Base-by-base conservation (phyloP, 2,888 invertebrate species). In the Notodonta ziczac region DNA sequence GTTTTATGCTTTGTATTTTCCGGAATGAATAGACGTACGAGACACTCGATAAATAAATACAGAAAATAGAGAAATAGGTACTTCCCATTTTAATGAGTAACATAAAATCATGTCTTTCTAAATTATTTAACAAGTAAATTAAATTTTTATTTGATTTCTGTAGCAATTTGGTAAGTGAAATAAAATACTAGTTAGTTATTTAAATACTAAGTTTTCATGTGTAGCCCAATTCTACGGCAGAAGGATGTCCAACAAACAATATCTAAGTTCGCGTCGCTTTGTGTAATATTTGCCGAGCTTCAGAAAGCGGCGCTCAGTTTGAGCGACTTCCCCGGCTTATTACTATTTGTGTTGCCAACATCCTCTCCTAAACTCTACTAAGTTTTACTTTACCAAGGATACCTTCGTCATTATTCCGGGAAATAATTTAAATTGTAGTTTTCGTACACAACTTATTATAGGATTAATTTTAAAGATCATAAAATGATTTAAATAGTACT, bases 331-430 rank as follows among this genome's bases (percentile, higher is more conserved):
- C 78, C 82, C 69, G 83, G 87, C 89, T 90, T 89, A 91, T 90
- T 90, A 89, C 89, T 90, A 87, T 90, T 90, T 90, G 89, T 86
- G 87, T 89, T 87, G 82, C 83, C 81, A 85, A 86, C 80, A 84
- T 77, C 73, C 80, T 77, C 74, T 74, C 76, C 73, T 75, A 77
- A 73, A 76, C 78, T 78, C 76, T 67, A 69, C 76, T 77, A 80
- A 76, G 74, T 24, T 24, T 24, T 24, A 24, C 24, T 78, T 77
- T 67, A 69, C 76, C 77, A 80, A 76, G 73, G 77, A 82, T 54
- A 52, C 52, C 8, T 24, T 13, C 16, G 51, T 53, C 32, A 5
- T 53, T 53, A 13, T 50, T 16, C 10, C 16, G 14, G 50, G 7
- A 50, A 16, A 16, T 16, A 24, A 2, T 16, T 16, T 10, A 50